Base-by-base conservation (phyloP, 2,113 vertebrate genomes). In the Muntiacus muntjak region DNA sequence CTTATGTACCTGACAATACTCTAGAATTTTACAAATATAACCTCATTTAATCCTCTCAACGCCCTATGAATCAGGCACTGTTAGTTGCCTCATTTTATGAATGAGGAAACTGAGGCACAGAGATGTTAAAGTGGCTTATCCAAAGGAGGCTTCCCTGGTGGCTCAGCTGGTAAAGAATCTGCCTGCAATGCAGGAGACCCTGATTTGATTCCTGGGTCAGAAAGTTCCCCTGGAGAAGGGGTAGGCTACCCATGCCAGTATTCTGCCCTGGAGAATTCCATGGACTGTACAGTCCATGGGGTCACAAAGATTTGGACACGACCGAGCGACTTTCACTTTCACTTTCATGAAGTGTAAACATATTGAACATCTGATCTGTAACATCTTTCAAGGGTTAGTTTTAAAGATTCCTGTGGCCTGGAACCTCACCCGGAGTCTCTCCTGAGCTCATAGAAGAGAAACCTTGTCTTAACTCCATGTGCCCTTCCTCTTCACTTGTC, bases 21-120 rank as follows among this genome's bases (percentile, higher is more conserved):
- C 17, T 91, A 62, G 60, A 92, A 2, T 57, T 89, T 94, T 94
- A 52, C 84, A 95, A 92, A 87, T 71, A 92, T 40, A 76, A 85
- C 79, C 43, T 88, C 64, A 60, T 89, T 90, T 88, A 84, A 91
- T 91, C n/a, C 23, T 76, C 76, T 92, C 23, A 92, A 21, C 16
- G 45, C 62, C 40, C 57, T 76, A 52, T 82, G 79, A 93, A 92
- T 15, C 36, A 85, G 40, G 30, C 50, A 52, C 50, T 87, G 36
- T 82, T 58, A 87, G 30, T 95, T 50, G 11, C 54, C 25, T 94
- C 45, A 57, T 84, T 81, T 91, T 94, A 87, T 52, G 60, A 78
- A 58, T 81, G 64, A 92, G 28, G 83, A 96, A 96, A 81, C 30
- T 45, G 79, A 79, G 62, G 26, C 28, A 83, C 62, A 60, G 47